Conservation (phyloP, 2,797 vertebrate genomes). For the Spinibarbus caldwelli region DNA sequence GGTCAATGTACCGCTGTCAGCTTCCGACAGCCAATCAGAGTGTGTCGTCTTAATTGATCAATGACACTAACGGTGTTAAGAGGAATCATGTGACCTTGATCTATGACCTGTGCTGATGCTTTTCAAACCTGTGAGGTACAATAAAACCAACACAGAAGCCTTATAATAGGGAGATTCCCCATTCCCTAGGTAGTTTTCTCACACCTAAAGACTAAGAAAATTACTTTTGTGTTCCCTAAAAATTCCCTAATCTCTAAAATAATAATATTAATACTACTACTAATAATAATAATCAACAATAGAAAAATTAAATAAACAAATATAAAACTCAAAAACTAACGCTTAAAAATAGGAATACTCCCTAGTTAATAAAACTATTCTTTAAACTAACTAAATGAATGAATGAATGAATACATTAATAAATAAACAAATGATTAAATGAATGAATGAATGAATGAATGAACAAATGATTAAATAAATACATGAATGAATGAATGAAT, state of each 20-base stretch:
- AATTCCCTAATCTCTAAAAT: not conserved
- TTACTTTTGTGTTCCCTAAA: not conserved
- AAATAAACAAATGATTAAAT: not conserved
- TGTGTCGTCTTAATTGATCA: conserved; percentile 65
- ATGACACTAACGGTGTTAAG: conserved; percentile 63
- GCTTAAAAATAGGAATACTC: not conserved
- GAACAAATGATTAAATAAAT: not conserved
- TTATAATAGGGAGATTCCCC: not conserved
- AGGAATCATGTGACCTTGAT: conserved; percentile 58
- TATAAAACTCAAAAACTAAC: no score
- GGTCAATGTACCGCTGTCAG: conserved; percentile 73
- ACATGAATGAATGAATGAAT: not conserved
- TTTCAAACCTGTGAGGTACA: not conserved
- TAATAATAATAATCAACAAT: not conserved
- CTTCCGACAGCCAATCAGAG: conserved; percentile 71
- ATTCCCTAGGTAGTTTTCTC: not conserved
- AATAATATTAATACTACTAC: no score
- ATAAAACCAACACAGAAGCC: not conserved
- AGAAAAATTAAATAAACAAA: not conserved
- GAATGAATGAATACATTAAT: not conserved
- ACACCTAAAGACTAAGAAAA: not conserved
- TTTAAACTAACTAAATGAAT: not conserved
- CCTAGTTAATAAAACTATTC: not conserved
- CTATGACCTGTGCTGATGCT: conserved; percentile 19
- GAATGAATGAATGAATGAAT: no score